Evolutionary conservation across 92 coral and sea anemone genomes (phyloP).

Genomic region (Zoanthus sansibaricus): DNA sequence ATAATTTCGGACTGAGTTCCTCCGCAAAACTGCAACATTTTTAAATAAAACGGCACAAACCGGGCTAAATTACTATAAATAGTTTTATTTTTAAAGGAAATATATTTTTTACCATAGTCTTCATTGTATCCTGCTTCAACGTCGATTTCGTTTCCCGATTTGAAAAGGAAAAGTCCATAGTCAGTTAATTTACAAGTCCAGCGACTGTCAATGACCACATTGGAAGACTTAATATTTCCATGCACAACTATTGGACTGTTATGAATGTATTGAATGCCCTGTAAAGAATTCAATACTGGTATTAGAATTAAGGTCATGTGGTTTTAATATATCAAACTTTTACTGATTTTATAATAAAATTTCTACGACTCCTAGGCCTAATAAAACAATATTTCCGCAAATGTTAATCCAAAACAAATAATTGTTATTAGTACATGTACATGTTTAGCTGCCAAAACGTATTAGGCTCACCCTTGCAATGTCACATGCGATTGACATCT

Average conservation of each 20-base stretch:
- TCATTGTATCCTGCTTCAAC: slow-evolving; percentile 77
- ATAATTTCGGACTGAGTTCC: no score
- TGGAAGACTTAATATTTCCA: slow-evolving; percentile 89
- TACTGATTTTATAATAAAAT: no score
- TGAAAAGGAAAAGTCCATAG: slow-evolving; percentile 72
- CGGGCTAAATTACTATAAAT: no score
- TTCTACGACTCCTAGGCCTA: no score
- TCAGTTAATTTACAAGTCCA: slow-evolving; percentile 90
- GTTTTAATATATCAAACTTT: no score
- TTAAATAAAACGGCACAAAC: no score
- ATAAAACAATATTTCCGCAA: no score
- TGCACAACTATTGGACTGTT: slow-evolving; percentile 68
- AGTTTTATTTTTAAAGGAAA: background rate
- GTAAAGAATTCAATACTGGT: background rate
- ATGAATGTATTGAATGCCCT: slow-evolving; percentile 81
- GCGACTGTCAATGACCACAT: slow-evolving; percentile 85
- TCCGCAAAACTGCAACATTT: no score
- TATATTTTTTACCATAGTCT: slow-evolving; percentile 66
- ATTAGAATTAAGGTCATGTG: background rate
- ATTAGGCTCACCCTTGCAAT: slow-evolving; percentile 77
- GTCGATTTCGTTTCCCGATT: slow-evolving; percentile 77
- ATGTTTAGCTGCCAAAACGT: no score
- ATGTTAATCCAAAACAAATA: no score
- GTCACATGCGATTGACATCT: slow-evolving; percentile 83
- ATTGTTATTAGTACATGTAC: no score